Evolutionary conservation across 2,797 vertebrate genomes (phyloP), one percentile per base, ranked within the genome.

Genomic region (Allobates femoralis): DNA sequence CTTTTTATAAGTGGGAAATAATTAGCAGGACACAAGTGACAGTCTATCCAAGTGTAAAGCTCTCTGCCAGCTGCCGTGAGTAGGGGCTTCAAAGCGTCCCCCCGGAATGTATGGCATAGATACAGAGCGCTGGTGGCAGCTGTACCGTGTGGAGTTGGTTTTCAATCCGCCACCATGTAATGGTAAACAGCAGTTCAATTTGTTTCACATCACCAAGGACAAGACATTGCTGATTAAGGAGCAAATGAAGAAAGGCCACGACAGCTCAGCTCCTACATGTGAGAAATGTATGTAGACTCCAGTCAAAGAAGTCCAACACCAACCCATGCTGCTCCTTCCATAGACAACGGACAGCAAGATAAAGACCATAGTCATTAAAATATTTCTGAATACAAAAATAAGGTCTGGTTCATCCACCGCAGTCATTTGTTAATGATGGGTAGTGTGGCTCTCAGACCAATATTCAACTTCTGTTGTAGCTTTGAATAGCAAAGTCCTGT

Each of bases 11-110:
- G 66, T 75, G 58, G 77, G 58, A 75, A 84, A 87, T 87, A 79
- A 87, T 88, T 81, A 88, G n/a, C n/a, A n/a, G n/a, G 79, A 55
- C 60, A 83, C 55, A 87, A 87, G 81, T n/a, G 83, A 81, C 77
- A 66, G 51, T 66, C 77, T 51, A 55, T 79, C 77, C n/a, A 41
- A 62, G 30, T 60, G 81, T 79, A 80, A 55, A 81, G 46, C 34
- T 41, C 82, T 28, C 82, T 56, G 77, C 79, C 82, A 87, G 86
- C n/a, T n/a, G 86, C 78, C 50, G 53, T 50, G 32, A 51, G 32
- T 67, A 55, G 77, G 77, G 82, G 81, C 86, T 83, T 83, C 86
- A 83, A 84, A 83, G 81, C 71, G 21, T n/a, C 41, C 51, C 37
- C 53, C 41, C 23, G 86, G 82, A 85, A 88, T 88, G 69, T 74